Conservation (phyloP, 1,140 invertebrate genomes). For the Andrena cerasifolii region DNA sequence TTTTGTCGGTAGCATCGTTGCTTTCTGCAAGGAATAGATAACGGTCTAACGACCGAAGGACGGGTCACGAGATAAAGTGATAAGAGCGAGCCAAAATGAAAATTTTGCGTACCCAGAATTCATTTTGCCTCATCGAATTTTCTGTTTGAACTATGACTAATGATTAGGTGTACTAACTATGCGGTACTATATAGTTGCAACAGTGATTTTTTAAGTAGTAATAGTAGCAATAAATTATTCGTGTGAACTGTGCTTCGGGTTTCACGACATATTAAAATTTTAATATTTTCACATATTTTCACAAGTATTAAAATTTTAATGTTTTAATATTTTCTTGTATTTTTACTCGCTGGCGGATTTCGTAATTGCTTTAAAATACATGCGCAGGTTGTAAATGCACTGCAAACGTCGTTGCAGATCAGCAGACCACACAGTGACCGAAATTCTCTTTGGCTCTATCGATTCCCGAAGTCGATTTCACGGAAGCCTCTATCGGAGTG, state of each 20-base stretch:
- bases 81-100: constrained; percentile 15
- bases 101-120: not conserved
- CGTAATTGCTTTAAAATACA: no score
- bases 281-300: no score
- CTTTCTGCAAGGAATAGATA: not conserved
- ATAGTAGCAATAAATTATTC: no score
- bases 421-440: not conserved
- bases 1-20: constrained; percentile 12
- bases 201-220: no score
- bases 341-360: not conserved
- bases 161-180: no score
- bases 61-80: not conserved
- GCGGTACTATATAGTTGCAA: no score
- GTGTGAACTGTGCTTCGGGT: no score
- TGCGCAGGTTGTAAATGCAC: not conserved
- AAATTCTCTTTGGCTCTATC: not conserved
- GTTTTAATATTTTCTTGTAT: no score
- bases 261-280: no score
- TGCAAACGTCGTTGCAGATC: not conserved
- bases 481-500: not conserved
- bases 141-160: no score
- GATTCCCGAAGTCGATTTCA: not conserved
- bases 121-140: not conserved
- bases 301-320: no score
- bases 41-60: constrained; percentile 1